Evolutionary conservation across 2,113 vertebrate genomes (phyloP).

Genomic region (Rhodinocichla rosea): DNA sequence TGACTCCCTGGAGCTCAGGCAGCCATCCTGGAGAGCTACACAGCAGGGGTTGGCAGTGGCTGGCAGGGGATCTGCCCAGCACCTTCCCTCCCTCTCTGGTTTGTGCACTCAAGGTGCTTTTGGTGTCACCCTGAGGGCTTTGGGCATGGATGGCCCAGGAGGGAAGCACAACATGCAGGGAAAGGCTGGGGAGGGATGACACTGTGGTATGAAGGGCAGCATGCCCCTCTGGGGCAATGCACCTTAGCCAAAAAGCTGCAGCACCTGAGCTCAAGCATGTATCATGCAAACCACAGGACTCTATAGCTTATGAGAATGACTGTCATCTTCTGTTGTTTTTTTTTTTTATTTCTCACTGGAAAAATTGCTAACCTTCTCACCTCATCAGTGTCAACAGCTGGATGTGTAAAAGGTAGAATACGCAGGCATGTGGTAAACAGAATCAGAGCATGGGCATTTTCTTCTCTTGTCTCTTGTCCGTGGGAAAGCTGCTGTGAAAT

Average conservation of each 20-base stretch:
- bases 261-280: not conserved
- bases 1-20: not conserved
- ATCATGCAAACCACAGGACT: not conserved
- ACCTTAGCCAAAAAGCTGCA: not conserved
- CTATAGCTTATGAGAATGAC: not conserved
- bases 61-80: not conserved
- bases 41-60: not conserved
- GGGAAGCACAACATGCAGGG: not conserved
- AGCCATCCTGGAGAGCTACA: not conserved
- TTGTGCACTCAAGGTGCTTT: not conserved
- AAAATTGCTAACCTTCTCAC: constrained; percentile 26
- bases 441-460: not conserved
- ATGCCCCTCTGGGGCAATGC: rapidly evolving
- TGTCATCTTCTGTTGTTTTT: not conserved
- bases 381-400: constrained; percentile 1
- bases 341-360: not conserved
- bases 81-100: not conserved
- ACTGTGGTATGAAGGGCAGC: not conserved
- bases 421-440: not conserved
- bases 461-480: not conserved
- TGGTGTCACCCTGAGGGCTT: not conserved
- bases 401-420: constrained; percentile 16
- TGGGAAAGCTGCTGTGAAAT: constrained; percentile 34
- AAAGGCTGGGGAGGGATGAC: not conserved
- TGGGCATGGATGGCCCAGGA: not conserved